A percentile compares a stretch with the other conserved stretches of the same genome.
Evolutionary conservation across 2,888 invertebrate species (phyloP).

Genomic region (Ectemnius cavifrons): DNA sequence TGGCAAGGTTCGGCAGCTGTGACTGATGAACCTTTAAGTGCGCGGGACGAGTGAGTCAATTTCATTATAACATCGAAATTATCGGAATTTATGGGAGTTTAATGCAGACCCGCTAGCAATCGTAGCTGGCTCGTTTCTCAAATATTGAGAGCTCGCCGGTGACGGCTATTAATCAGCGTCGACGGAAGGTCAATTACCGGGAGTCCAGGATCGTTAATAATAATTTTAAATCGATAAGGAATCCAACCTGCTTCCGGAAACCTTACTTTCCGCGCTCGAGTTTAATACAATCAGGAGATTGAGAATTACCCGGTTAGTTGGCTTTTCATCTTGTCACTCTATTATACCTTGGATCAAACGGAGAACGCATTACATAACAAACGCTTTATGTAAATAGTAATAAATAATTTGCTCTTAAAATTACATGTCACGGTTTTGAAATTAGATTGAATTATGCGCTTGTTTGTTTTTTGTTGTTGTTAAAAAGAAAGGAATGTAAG

Average conservation of each 20-base stretch:
- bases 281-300: not conserved
- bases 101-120: conserved; percentile 26
- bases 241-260: conserved; percentile 4
- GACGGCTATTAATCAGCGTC: conserved; percentile 58
- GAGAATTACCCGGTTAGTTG: conserved; percentile 12
- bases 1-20: not conserved
- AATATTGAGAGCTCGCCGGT: conserved; percentile 38
- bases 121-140: conserved; percentile 37
- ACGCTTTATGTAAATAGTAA: too few species aligned
- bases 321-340: too few species aligned
- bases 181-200: conserved; percentile 58
- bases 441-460: too few species aligned
- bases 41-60: conserved; percentile 27
- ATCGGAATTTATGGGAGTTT: conserved; percentile 35
- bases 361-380: too few species aligned
- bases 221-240: conserved; percentile 38
- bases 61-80: conserved; percentile 32
- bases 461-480: too few species aligned
- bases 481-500: too few species aligned
- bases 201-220: conserved; percentile 39
- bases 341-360: too few species aligned
- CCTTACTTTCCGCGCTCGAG: not conserved
- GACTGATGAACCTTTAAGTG: not conserved
- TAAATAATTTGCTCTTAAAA: too few species aligned
- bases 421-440: too few species aligned